Evolutionary conservation across 37 sponge, comb jelly and placozoan genomes (phyloP), one percentile per base, ranked within the genome.

Genomic region (Hexactinellida sp.): DNA sequence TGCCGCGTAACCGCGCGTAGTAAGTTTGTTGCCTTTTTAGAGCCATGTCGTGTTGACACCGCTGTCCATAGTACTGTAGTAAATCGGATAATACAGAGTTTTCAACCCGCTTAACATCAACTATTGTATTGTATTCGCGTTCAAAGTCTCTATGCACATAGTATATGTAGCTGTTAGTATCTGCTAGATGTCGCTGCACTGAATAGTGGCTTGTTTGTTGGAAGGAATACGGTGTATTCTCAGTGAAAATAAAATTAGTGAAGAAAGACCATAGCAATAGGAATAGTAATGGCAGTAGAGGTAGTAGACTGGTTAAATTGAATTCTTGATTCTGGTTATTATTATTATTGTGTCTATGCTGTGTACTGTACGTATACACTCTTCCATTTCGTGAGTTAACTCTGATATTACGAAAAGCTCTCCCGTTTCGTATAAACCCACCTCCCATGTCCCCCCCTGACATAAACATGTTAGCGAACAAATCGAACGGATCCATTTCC

Each of bases 381-480:
- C 76, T 10, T 23, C 76, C 76, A 28, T 10, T 63, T n/a, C 76
- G 3, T 5, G 76, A 7, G 76, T 63, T 10, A 10, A 63, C 34
- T 63, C 76, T 63, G 34, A 25, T 25, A n/a, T n/a, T n/a, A n/a
- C 76, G 76, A 23, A 21, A 63, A 21, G 76, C 76, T 63, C 76
- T 63, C 5, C 76, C 76, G 13, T 63, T 63, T 1, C 30, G 3
- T n/a, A 63, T 21, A 28, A 63, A 63, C 13, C 76, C 76, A 25
- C 76, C 76, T 21, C 76, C 76, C 3, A 63, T 7, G 34, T 63
- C 76, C 25, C 76, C 76, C 25, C 76, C 76, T 21, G 3, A 7
- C 76, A 63, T 63, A n/a, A 63, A 63, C 21, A 63, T 63, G 30
- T 63, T 63, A 63, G 76, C 76, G 13, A 63, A 63, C 34, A 63